A percentile compares a stretch with the other conserved stretches of the same genome.
Evolutionary conservation across 2,888 invertebrate species (phyloP).

Genomic region (Hirtodrosophila duncani): DNA sequence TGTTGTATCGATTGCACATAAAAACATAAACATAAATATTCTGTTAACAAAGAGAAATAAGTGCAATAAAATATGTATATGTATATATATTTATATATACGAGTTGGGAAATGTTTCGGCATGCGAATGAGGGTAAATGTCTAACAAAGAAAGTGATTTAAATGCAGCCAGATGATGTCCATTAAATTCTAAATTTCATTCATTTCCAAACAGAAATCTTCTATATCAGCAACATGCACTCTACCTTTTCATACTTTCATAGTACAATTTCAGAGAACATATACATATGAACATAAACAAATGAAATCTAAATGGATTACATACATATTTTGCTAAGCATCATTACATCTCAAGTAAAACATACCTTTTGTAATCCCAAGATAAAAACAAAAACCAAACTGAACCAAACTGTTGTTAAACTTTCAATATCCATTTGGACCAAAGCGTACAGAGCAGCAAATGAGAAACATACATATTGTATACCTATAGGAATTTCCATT

Average conservation of each 20-base stretch:
- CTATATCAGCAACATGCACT: no score
- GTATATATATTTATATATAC: background rate
- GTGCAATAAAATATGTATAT: slow-evolving; percentile 41
- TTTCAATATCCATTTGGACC: slow-evolving; percentile 66
- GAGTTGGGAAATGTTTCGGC: background rate
- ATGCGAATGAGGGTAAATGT: no score
- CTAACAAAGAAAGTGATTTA: no score
- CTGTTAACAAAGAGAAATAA: slow-evolving; percentile 33
- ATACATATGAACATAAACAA: no score
- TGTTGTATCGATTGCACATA: slow-evolving; percentile 56
- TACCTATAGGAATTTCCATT: slow-evolving; percentile 41
- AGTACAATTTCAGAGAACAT: no score
- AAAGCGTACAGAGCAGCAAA: slow-evolving; percentile 40
- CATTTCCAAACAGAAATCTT: no score
- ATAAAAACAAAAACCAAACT: slow-evolving; percentile 21
- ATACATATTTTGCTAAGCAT: no score
- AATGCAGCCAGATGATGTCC: no score
- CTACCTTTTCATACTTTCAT: no score
- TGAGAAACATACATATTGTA: slow-evolving; percentile 28
- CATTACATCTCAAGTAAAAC: background rate
- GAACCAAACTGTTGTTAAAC: slow-evolving; percentile 56
- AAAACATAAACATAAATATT: slow-evolving; percentile 45
- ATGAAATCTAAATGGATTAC: no score
- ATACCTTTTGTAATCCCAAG: slow-evolving; percentile 11
- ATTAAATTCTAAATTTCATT: no score